phyloP scores from a whole-genome alignment of 1,140 invertebrate species.

The Idris sp. region DNA sequence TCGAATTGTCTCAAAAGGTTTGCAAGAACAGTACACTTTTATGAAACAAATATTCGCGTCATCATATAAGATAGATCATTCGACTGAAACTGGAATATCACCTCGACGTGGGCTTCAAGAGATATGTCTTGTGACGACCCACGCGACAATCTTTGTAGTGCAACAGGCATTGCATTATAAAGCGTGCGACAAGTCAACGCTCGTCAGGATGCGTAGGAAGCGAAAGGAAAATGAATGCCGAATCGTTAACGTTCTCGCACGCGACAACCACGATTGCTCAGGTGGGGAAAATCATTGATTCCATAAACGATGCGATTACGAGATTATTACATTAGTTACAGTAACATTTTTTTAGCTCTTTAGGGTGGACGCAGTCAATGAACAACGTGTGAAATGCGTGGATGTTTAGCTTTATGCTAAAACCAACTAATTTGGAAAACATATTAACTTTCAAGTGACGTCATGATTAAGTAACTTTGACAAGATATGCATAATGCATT shows the following conservation, averaged over 20 bases:
- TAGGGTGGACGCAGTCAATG: constrained; percentile 39
- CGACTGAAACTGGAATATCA: constrained; percentile 71
- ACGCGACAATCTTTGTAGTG: constrained; percentile 68
- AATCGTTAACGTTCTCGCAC: constrained; percentile 47
- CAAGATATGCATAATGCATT: constrained; percentile 40
- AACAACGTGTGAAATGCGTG: constrained; percentile 57
- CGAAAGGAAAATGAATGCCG: constrained; percentile 68
- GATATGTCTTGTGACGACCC: constrained; percentile 68
- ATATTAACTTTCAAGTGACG: constrained; percentile 49
- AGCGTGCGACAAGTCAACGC: constrained; percentile 66
- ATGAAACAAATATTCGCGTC: constrained; percentile 10
- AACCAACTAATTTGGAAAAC: constrained; percentile 52
- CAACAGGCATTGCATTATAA: constrained; percentile 69
- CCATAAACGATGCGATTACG: constrained; percentile 51
- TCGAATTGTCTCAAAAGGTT: constrained; percentile 44
- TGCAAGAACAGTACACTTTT: constrained; percentile 31
- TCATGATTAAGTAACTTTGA: constrained; percentile 49
- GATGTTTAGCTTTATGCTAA: constrained; percentile 25
- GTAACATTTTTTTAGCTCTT: constrained; percentile 16
- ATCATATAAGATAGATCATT: constrained; percentile 64
- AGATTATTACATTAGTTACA: constrained; percentile 36
- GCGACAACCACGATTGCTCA: constrained; percentile 38
- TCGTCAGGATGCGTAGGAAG: constrained; percentile 69
- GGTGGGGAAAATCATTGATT: constrained; percentile 39
- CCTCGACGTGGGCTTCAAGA: constrained; percentile 67